phyloP scores from a whole-genome alignment of 2,888 invertebrate genomes.

The Hydriomena furcata region DNA sequence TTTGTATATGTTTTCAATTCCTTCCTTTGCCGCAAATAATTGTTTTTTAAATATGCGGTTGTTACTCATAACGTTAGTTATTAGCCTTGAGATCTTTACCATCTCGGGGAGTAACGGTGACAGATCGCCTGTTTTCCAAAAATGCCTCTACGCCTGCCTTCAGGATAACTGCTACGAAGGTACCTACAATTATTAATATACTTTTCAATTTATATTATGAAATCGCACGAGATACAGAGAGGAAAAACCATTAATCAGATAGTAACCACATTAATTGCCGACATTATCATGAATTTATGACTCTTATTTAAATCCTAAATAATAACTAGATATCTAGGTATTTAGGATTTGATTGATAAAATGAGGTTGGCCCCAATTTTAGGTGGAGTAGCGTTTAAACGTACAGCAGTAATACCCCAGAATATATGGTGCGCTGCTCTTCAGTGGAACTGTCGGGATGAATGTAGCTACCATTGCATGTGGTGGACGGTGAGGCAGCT shows the following conservation, averaged over 20 bases:
- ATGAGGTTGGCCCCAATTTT: too few species aligned
- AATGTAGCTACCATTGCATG: constrained; percentile 96
- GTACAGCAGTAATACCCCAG: constrained; percentile 40
- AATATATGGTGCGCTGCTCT: constrained; percentile 66
- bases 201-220: too few species aligned
- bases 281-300: too few species aligned
- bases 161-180: constrained; percentile 78
- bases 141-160: constrained; percentile 77
- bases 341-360: too few species aligned
- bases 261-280: too few species aligned
- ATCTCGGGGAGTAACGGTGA: constrained; percentile 74
- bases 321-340: too few species aligned
- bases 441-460: constrained; percentile 93
- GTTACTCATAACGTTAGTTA: constrained; percentile 25
- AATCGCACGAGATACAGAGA: too few species aligned
- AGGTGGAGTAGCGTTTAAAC: constrained; percentile 50
- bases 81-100: constrained; percentile 34
- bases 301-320: too few species aligned
- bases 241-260: too few species aligned
- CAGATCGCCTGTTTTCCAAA: constrained; percentile 80
- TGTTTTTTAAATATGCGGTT: constrained; percentile 1
- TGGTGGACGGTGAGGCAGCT: constrained; percentile 95
- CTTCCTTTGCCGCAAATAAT: too few species aligned
- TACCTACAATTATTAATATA: too few species aligned
- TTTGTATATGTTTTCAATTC: too few species aligned